These are phyloP conservation scores for Nipponacmea schrenckii DNA, from an alignment of 2,888 invertebrate species.

Conservation along the genomic window DNA sequence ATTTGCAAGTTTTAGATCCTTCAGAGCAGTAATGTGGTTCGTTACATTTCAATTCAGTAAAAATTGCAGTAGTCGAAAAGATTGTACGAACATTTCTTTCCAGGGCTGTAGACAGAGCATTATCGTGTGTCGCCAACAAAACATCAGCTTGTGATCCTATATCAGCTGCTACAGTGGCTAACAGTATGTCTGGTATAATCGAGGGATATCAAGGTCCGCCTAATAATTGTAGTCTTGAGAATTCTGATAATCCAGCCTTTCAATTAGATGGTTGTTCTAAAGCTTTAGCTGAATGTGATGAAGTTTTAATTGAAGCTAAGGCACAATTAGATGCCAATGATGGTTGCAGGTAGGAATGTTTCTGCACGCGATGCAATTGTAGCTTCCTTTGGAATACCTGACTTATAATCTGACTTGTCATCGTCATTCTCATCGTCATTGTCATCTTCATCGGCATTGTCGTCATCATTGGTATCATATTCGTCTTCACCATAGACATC, in stretches of 20 bases:
- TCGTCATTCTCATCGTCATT: neutral
- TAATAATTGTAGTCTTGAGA: neutral
- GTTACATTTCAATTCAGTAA: no score
- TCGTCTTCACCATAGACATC: neutral
- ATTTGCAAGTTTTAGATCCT: no score
- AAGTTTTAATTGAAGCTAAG: neutral
- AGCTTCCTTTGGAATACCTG: neutral
- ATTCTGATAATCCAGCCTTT: constrained; percentile 1
- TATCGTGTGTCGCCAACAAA: neutral
- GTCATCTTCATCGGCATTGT: neutral
- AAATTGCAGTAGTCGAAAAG: no score
- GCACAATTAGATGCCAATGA: neutral
- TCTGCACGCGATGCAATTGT: neutral
- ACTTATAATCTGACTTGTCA: neutral
- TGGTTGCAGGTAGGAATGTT: neutral
- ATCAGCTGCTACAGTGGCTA: neutral
- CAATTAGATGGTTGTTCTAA: neutral
- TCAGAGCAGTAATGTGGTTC: no score
- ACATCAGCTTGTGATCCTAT: neutral
- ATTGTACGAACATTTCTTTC: neutral
- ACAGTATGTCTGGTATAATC: constrained; percentile 1
- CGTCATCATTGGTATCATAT: neutral
- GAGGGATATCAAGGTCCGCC: constrained; percentile 1
- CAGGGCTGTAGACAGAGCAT: constrained; percentile 6
- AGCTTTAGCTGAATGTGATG: neutral